A percentile compares a stretch with the other conserved stretches of the same genome.
These are phyloP conservation scores for Nannoperca obscura DNA, from an alignment of 2,797 vertebrate genomes.

Conservation along the genomic window DNA sequence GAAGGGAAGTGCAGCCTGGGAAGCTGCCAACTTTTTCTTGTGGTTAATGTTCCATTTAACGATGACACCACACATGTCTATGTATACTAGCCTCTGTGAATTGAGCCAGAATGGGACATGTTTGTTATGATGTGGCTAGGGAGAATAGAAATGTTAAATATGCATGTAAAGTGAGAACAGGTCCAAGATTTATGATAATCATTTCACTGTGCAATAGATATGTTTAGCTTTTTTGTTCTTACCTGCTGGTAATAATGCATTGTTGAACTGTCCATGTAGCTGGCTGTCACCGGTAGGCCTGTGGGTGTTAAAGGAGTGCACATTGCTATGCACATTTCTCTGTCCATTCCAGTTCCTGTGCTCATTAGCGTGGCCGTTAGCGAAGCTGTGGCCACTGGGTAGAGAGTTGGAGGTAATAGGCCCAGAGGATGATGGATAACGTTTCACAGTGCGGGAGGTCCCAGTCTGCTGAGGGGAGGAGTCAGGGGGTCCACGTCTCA, in stretches of 20 bases:
- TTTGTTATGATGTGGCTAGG: constrained; percentile 59
- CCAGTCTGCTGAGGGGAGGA: constrained; percentile 85
- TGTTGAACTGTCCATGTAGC: constrained; percentile 74
- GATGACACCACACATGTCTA: constrained; percentile 62
- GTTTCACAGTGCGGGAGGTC: constrained; percentile 90
- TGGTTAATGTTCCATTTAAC: constrained; percentile 64
- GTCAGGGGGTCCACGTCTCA: constrained; percentile 86
- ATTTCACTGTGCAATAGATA: neutral
- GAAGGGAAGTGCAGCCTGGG: constrained; percentile 47
- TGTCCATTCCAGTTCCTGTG: constrained; percentile 62
- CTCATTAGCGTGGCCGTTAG: constrained; percentile 33
- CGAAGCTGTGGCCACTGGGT: constrained; percentile 75
- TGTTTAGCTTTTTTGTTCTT: constrained; percentile 36
- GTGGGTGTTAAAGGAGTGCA: constrained; percentile 45
- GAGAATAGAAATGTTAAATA: constrained; percentile 37
- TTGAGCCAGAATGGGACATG: constrained; percentile 37
- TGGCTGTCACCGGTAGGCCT: constrained; percentile 71
- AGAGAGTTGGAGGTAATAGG: constrained; percentile 93
- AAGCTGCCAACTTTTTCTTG: constrained; percentile 55
- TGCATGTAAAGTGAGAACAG: constrained; percentile 30
- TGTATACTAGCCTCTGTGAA: constrained; percentile 21
- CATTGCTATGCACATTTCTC: constrained; percentile 63
- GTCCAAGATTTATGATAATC: constrained; percentile 3
- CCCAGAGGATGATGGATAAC: constrained; percentile 87
- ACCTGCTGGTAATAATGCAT: constrained; percentile 85